A percentile compares a stretch with the other conserved stretches of the same genome.
These are phyloP conservation scores for Sarcophilus harrisii DNA, from an alignment of 2,797 vertebrate species.

Conservation along the genomic window DNA sequence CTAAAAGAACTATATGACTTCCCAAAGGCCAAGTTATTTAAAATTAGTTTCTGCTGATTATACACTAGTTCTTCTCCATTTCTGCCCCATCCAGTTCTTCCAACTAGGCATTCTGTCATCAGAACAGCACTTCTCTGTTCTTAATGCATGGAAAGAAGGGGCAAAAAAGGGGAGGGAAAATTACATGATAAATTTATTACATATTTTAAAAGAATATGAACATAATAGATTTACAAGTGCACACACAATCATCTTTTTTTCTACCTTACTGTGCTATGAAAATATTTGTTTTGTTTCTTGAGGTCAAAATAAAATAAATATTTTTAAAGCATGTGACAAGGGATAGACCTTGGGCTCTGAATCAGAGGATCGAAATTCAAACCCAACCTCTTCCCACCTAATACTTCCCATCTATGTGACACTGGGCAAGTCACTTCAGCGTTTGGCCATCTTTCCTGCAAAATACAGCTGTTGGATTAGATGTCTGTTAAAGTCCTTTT, in stretches of 20 bases:
- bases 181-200: not conserved
- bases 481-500: not conserved
- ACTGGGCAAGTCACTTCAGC: not conserved
- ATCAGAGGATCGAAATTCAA: not conserved
- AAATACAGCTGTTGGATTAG: not conserved
- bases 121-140: not conserved
- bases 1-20: not conserved
- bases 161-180: not conserved
- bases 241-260: not conserved
- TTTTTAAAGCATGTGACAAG: not conserved
- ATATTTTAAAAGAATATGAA: not conserved
- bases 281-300: not conserved
- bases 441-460: not conserved
- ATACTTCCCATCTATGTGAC: not conserved
- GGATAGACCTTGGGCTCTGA: not conserved
- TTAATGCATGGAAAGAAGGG: not conserved
- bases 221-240: not conserved
- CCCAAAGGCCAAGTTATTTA: not conserved
- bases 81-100: not conserved
- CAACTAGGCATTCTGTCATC: not conserved
- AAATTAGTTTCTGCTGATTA: not conserved
- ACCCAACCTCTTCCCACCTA: not conserved
- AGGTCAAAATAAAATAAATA: not conserved
- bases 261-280: not conserved
- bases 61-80: not conserved